A percentile compares a stretch with the other conserved stretches of the same genome.
These are phyloP conservation scores for Panonychus citri DNA, from an alignment of 1,140 invertebrate species.

Conservation along the genomic window DNA sequence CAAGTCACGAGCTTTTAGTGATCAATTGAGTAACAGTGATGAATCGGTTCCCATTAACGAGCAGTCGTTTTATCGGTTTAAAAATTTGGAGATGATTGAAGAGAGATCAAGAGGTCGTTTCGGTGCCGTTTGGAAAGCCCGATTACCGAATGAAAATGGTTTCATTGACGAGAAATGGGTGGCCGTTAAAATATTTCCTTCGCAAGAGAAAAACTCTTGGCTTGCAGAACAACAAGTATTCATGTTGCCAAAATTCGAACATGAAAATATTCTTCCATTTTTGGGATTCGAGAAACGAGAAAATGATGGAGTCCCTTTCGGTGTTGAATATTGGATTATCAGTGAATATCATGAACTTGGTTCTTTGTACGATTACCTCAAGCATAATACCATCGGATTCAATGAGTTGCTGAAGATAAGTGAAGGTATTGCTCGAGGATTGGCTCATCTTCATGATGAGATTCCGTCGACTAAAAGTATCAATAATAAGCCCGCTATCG, in stretches of 20 bases:
- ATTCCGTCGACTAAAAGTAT: constrained; percentile 28
- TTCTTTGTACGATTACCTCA: constrained; percentile 81
- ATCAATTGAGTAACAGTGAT: neutral
- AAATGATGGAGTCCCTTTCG: neutral
- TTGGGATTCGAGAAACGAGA: constrained; percentile 58
- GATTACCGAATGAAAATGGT: constrained; percentile 5
- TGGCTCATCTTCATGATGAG: constrained; percentile 83
- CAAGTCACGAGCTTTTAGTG: neutral
- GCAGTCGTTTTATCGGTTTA: neutral
- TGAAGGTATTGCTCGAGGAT: constrained; percentile 60
- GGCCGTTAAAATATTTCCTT: constrained; percentile 50
- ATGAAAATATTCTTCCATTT: constrained; percentile 70
- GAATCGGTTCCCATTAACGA: neutral
- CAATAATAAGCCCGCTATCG: constrained; percentile 27
- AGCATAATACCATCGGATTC: constrained; percentile 56
- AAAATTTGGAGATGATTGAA: constrained; percentile 38
- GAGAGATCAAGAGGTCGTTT: constrained; percentile 65
- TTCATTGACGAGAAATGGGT: constrained; percentile 29
- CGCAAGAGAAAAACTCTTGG: constrained; percentile 51
- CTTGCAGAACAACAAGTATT: constrained; percentile 76
- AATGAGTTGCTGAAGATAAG: constrained; percentile 60
- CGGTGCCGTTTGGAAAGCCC: constrained; percentile 74
- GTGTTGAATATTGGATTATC: constrained; percentile 80
- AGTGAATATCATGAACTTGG: constrained; percentile 81
- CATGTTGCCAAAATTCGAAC: constrained; percentile 67